Percentiles rank a stretch among this genome's conserved stretches.
phyloP scores from a whole-genome alignment of 2,113 vertebrate species.

The Mola mola region DNA sequence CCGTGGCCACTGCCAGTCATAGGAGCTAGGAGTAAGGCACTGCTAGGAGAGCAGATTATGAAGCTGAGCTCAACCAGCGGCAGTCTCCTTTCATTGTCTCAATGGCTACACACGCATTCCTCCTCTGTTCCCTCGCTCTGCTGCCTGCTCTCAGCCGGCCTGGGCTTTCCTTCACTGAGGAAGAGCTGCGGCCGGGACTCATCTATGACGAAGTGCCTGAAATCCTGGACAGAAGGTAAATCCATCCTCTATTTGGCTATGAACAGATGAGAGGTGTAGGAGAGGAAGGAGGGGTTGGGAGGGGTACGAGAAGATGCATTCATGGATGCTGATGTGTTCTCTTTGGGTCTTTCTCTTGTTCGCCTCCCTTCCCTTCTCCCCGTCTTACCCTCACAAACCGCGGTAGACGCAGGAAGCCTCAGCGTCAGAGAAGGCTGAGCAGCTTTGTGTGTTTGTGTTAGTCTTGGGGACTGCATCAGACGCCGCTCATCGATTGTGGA shows the following conservation, averaged over 20 bases:
- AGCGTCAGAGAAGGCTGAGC: constrained; percentile 35
- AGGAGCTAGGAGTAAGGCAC: constrained; percentile 73
- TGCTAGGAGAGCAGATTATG: constrained; percentile 84
- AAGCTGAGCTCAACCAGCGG: constrained; percentile 79
- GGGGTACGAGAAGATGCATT: constrained; percentile 50
- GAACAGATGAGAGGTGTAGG: constrained; percentile 41
- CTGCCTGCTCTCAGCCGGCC: constrained; percentile 72
- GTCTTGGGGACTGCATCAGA: constrained; percentile 72
- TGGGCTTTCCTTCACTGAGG: constrained; percentile 64
- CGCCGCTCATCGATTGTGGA: constrained; percentile 73
- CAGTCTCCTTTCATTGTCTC: constrained; percentile 82
- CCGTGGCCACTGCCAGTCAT: constrained; percentile 64
- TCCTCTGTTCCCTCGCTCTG: constrained; percentile 76
- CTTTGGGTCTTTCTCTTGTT: constrained; percentile 14
- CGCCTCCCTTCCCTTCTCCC: neutral
- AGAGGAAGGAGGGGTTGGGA: neutral
- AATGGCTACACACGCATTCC: constrained; percentile 83
- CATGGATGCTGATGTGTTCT: constrained; percentile 70
- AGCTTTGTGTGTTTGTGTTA: constrained; percentile 70
- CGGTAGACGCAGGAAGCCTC: constrained; percentile 2
- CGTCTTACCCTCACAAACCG: constrained; percentile 34
- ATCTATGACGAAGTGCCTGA: constrained; percentile 83
- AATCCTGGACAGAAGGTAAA: constrained; percentile 84
- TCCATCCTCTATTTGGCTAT: constrained; percentile 54
- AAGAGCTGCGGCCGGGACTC: constrained; percentile 68